A percentile compares a stretch with the other conserved stretches of the same genome.
These are phyloP conservation scores for Ctenochaetus hawaiiensis DNA, from an alignment of 2,797 vertebrate genomes.

Conservation along the genomic window DNA sequence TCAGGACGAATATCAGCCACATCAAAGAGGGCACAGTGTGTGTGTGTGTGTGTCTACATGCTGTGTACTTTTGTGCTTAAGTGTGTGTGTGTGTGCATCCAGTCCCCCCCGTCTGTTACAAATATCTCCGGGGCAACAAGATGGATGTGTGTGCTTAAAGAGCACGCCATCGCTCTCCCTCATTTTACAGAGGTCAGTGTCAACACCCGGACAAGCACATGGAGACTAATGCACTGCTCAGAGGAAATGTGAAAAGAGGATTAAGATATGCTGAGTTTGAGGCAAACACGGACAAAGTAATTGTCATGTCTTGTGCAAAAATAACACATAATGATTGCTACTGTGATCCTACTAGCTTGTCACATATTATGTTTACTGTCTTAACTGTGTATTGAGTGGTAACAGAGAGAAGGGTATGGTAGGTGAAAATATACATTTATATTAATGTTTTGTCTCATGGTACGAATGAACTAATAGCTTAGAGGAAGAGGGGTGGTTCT, in stretches of 20 bases:
- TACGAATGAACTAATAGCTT: constrained; percentile 22
- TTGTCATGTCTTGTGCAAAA: not conserved
- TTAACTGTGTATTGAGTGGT: not conserved
- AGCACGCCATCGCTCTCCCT: constrained; percentile 45
- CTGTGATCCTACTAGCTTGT: not conserved
- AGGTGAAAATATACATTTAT: not conserved
- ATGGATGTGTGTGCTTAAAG: constrained; percentile 71
- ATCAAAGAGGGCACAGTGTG: constrained; percentile 30
- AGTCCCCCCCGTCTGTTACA: constrained; percentile 35
- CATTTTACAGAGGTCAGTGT: constrained; percentile 60
- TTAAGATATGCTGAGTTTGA: constrained; percentile 13
- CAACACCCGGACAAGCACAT: constrained; percentile 42
- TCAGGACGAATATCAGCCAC: constrained; percentile 55
- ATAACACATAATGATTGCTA: not conserved
- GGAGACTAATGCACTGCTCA: constrained; percentile 38
- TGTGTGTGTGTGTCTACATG: constrained; percentile 19
- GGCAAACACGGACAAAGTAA: not conserved
- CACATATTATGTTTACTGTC: constrained; percentile 2
- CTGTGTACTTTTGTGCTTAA: constrained; percentile 14
- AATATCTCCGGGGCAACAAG: constrained; percentile 67
- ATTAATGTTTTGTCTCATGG: constrained; percentile 1
- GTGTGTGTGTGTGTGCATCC: constrained; percentile 4
- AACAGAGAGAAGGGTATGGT: not conserved
- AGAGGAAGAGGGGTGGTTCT: constrained; percentile 10
- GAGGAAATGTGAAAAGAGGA: constrained; percentile 19